Percentiles rank a stretch among this genome's conserved stretches.
phyloP scores from a whole-genome alignment of 23 tunicate genomes.

The Styela clava region DNA sequence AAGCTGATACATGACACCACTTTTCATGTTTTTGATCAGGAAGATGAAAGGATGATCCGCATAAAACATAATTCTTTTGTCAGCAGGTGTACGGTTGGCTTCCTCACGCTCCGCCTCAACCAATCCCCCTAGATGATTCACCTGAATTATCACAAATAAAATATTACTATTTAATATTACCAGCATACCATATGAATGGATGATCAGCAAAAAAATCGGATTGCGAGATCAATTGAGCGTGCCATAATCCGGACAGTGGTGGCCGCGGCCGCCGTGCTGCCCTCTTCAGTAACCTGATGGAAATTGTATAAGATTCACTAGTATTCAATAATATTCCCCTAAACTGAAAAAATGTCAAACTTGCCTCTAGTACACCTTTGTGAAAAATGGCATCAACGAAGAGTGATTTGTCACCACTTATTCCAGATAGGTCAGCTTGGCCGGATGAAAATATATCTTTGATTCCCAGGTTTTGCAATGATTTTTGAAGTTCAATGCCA shows the following conservation, averaged over 20 bases:
- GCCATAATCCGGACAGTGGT: slow-evolving; percentile 57
- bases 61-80: slow-evolving; percentile 51
- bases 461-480: slow-evolving; percentile 63
- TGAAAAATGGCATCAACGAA: slow-evolving; percentile 66
- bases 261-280: slow-evolving; percentile 85
- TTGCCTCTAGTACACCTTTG: slow-evolving; percentile 68
- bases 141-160: slow-evolving; percentile 29
- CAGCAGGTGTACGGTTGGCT: slow-evolving; percentile 35
- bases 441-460: slow-evolving; percentile 39
- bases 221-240: slow-evolving; percentile 44
- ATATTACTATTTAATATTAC: not conserved
- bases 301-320: not conserved
- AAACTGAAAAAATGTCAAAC: not conserved
- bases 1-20: not conserved
- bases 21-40: slow-evolving; percentile 45
- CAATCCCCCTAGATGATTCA: slow-evolving; percentile 54
- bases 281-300: slow-evolving; percentile 70
- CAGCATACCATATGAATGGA: slow-evolving; percentile 54
- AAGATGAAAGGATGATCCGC: slow-evolving; percentile 88
- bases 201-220: slow-evolving; percentile 59
- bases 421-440: slow-evolving; percentile 59
- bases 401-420: slow-evolving; percentile 26
- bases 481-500: slow-evolving; percentile 33
- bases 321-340: not conserved
- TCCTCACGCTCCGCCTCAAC: slow-evolving; percentile 72